Conservation (phyloP, 2,888 invertebrate species). For the Buathra laborator region DNA sequence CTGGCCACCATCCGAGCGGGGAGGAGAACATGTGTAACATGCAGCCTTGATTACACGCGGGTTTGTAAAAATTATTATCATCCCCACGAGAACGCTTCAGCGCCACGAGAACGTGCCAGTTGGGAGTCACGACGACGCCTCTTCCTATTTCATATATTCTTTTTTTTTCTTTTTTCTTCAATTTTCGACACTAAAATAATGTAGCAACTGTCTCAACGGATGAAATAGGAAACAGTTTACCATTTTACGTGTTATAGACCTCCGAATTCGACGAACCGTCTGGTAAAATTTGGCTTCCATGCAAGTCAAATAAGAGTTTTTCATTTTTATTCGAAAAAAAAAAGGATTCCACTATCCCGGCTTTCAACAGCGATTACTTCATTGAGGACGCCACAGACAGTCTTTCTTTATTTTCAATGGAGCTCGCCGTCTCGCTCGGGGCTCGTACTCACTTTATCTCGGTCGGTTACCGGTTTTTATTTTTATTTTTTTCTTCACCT, state of each 20-base stretch:
- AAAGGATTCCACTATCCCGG: not conserved
- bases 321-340: not conserved
- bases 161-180: not conserved
- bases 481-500: slow-evolving; percentile 48
- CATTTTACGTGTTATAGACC: too few species aligned
- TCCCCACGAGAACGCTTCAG: slow-evolving; percentile 68
- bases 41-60: slow-evolving; percentile 83
- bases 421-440: slow-evolving; percentile 20
- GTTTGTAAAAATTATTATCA: slow-evolving; percentile 84
- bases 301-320: too few species aligned
- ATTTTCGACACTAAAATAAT: not conserved
- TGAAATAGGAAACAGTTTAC: too few species aligned
- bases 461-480: slow-evolving; percentile 45
- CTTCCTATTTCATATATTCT: not conserved
- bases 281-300: not conserved
- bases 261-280: too few species aligned
- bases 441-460: slow-evolving; percentile 40
- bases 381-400: not conserved
- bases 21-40: slow-evolving; percentile 82
- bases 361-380: not conserved
- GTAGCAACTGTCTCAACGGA: too few species aligned
- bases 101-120: not conserved
- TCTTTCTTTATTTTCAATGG: slow-evolving; percentile 24
- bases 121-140: not conserved
- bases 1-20: slow-evolving; percentile 61